Percentiles rank a stretch among this genome's conserved stretches.
Evolutionary conservation across 1,140 invertebrate species (phyloP).

Genomic region (Adoxophyes honmai): DNA sequence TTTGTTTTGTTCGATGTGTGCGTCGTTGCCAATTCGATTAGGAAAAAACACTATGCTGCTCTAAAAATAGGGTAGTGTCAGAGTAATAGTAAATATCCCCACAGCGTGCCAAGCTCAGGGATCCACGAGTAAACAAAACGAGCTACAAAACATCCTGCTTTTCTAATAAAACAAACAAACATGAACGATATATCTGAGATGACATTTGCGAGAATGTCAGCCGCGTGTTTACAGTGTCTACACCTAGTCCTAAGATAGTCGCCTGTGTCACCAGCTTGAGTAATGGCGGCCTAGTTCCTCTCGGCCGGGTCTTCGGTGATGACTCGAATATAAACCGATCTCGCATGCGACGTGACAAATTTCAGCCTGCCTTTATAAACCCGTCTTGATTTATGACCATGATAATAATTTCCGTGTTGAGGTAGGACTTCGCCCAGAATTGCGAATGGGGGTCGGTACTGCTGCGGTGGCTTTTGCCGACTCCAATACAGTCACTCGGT

Average conservation of each 20-base stretch:
- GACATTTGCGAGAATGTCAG: constrained; percentile 8
- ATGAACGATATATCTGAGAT: not conserved
- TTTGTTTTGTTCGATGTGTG: not conserved
- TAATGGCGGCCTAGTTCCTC: constrained; percentile 4
- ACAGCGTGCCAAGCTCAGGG: too few relatives aligned
- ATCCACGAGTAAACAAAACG: not conserved
- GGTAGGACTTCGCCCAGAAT: constrained; percentile 42
- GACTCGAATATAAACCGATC: constrained; percentile 4
- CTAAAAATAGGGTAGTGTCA: too few relatives aligned
- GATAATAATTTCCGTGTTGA: constrained; percentile 61
- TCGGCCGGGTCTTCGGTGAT: not conserved
- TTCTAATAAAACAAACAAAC: constrained; percentile 8
- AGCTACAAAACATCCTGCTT: not conserved
- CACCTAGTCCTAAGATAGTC: not conserved
- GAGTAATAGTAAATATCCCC: too few relatives aligned
- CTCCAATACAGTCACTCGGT: constrained; percentile 24
- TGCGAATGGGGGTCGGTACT: constrained; percentile 35
- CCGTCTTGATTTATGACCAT: constrained; percentile 49
- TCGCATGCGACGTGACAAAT: constrained; percentile 31
- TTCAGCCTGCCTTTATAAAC: constrained; percentile 38
- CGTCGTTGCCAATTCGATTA: too few relatives aligned
- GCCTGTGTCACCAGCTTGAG: not conserved
- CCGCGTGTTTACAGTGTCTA: not conserved
- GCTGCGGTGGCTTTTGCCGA: constrained; percentile 30
- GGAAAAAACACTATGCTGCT: too few relatives aligned